Evolutionary conservation across 2,113 vertebrate species (phyloP).

Genomic region (Menura novaehollandiae): DNA sequence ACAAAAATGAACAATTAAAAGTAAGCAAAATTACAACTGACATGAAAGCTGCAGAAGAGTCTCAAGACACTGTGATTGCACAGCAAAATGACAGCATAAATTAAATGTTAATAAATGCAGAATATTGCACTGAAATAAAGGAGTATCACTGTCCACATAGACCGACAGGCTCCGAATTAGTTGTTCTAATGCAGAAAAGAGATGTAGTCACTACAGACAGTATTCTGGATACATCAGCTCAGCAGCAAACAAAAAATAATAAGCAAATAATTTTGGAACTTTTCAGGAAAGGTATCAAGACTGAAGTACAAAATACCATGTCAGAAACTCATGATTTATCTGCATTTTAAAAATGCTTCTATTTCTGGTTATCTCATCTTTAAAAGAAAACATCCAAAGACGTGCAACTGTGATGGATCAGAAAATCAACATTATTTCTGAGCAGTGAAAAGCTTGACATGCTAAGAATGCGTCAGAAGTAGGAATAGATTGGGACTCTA

Average conservation of each 20-base stretch:
- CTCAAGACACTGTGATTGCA: neutral
- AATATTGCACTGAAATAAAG: neutral
- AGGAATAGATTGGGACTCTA: neutral
- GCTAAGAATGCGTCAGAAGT: neutral
- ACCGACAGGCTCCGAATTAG: constrained; percentile 1
- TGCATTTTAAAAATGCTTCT: neutral
- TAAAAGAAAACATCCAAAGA: neutral
- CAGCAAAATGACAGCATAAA: constrained; percentile 13
- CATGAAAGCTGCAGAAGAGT: neutral
- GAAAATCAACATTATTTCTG: neutral
- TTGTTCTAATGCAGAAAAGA: neutral
- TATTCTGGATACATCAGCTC: neutral
- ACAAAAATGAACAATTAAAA: neutral
- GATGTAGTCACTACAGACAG: neutral
- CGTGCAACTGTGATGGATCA: neutral
- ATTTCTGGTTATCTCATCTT: neutral
- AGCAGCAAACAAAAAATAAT: neutral
- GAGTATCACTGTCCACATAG: neutral
- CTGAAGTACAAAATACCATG: neutral
- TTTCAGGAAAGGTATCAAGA: neutral
- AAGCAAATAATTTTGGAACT: neutral
- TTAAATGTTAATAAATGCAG: constrained; percentile 41
- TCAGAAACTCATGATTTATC: neutral
- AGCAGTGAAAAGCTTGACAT: neutral
- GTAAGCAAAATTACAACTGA: neutral